Conservation (phyloP, 2,113 vertebrate species). For the Daboia siamensis region DNA sequence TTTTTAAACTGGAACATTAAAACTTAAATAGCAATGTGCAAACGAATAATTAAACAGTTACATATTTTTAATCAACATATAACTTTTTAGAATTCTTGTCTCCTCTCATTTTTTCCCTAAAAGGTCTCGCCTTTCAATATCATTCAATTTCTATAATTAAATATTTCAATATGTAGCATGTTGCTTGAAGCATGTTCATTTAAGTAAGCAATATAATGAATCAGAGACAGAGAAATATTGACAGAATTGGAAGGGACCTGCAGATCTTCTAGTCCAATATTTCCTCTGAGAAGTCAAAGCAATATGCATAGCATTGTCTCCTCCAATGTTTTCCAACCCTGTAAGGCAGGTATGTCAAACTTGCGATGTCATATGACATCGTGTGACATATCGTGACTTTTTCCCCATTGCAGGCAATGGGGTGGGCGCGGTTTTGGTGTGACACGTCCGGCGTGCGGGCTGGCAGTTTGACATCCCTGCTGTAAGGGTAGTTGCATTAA, state of each 20-base stretch:
- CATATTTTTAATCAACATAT: background rate
- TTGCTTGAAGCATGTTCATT: background rate
- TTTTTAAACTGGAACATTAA: slow-evolving; percentile 11
- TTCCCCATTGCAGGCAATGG: too few relatives aligned
- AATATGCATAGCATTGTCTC: background rate
- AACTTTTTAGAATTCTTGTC: background rate
- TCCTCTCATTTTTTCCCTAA: background rate
- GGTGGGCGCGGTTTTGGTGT: too few relatives aligned
- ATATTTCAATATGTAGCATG: background rate
- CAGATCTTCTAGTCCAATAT: background rate
- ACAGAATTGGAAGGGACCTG: background rate
- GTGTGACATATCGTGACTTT: too few relatives aligned
- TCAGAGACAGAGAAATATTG: background rate
- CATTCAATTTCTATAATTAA: background rate
- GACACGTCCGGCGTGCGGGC: too few relatives aligned
- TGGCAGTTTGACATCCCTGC: too few relatives aligned
- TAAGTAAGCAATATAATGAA: background rate
- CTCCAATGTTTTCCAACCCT: background rate
- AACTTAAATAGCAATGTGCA: slow-evolving; percentile 1
- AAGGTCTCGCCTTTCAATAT: background rate
- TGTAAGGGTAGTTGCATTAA: background rate
- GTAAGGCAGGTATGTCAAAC: background rate
- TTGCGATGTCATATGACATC: too few relatives aligned
- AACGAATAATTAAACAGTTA: background rate
- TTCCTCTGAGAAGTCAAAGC: background rate